phyloP scores from a whole-genome alignment of 1,140 invertebrate genomes.

The Caenorhabditis tropicalis region DNA sequence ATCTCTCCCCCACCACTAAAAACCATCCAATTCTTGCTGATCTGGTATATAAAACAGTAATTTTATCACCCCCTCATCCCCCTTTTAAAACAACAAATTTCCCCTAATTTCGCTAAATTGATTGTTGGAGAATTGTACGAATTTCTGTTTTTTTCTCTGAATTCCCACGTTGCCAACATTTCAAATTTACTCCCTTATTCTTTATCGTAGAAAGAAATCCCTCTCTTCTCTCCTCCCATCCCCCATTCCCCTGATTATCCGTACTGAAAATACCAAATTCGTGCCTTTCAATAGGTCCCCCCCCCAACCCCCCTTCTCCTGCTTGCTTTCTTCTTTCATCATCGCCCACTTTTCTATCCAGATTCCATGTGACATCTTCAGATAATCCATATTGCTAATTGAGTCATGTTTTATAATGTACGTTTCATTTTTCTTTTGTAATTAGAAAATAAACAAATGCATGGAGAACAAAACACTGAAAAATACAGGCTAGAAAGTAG shows the following conservation, averaged over 20 bases:
- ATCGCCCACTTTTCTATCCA: background rate
- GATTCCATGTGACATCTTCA: too few species aligned
- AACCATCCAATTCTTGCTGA: background rate
- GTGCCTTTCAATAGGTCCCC: conserved; percentile 9
- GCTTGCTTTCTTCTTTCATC: background rate
- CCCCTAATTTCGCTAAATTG: background rate
- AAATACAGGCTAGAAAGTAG: background rate
- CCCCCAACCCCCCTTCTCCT: background rate
- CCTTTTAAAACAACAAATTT: background rate
- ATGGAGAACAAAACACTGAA: background rate
- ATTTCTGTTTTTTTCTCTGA: background rate
- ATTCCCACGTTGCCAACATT: background rate
- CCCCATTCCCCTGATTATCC: conserved; percentile 23
- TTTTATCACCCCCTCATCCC: conserved; percentile 4
- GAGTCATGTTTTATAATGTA: background rate
- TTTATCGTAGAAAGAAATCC: conserved; percentile 31
- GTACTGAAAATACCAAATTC: background rate
- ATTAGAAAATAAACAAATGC: background rate
- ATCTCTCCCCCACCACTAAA: background rate
- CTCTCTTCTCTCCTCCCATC: background rate
- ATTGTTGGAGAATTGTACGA: conserved; percentile 14
- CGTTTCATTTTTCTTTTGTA: background rate
- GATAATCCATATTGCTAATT: too few species aligned
- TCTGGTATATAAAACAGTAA: conserved; percentile 41
- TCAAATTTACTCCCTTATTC: conserved; percentile 2